These are phyloP conservation scores for Paradoxurus hermaphroditus DNA, from an alignment of 2,113 vertebrate genomes.

Conservation along the genomic window DNA sequence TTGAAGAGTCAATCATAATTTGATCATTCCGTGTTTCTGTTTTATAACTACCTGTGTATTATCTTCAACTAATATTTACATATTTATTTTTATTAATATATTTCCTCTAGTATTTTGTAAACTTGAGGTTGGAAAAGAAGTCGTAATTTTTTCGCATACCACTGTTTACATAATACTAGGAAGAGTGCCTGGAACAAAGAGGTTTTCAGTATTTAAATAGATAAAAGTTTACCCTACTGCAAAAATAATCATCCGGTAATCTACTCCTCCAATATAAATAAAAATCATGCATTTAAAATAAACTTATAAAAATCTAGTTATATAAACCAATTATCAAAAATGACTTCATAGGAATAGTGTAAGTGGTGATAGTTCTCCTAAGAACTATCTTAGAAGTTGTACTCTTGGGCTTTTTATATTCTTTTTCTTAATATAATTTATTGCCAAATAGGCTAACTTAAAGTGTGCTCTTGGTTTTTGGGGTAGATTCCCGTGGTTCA, in stretches of 20 bases:
- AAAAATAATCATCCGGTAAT: not conserved
- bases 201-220: not conserved
- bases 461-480: too few species aligned
- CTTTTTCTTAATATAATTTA: not conserved
- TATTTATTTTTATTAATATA: not conserved
- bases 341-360: not conserved
- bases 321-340: not conserved
- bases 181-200: not conserved
- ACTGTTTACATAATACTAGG: not conserved
- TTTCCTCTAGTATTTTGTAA: not conserved
- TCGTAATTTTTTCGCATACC: not conserved
- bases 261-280: not conserved
- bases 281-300: not conserved
- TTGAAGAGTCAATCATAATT: not conserved
- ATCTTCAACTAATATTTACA: not conserved
- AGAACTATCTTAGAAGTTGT: not conserved
- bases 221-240: not conserved
- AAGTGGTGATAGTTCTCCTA: not conserved
- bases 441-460: too few species aligned
- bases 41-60: not conserved
- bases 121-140: not conserved
- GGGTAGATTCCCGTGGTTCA: too few species aligned
- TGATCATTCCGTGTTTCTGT: not conserved
- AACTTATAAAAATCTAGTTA: not conserved
- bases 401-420: not conserved